These are phyloP conservation scores for Teinopalpus imperialis DNA, from an alignment of 2,888 invertebrate genomes.

Conservation along the genomic window DNA sequence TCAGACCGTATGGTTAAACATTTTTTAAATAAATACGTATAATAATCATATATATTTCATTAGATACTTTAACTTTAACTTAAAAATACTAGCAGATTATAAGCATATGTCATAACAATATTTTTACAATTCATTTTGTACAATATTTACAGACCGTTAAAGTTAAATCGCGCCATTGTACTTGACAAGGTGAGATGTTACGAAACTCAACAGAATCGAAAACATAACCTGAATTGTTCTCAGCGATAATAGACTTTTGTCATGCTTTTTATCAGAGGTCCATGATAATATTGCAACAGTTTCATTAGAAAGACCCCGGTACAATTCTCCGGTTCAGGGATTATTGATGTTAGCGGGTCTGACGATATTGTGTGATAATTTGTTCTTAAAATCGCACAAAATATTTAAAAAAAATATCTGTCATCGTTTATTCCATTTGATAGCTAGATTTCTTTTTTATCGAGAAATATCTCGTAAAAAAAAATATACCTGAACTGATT, in stretches of 20 bases:
- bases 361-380: too few relatives aligned
- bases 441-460: too few relatives aligned
- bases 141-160: slow-evolving; percentile 49
- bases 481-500: too few relatives aligned
- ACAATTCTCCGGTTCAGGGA: slow-evolving; percentile 33
- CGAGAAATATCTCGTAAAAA: too few relatives aligned
- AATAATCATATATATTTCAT: too few relatives aligned
- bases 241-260: slow-evolving; percentile 46
- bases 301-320: slow-evolving; percentile 35
- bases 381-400: too few relatives aligned
- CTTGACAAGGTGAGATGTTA: slow-evolving; percentile 57
- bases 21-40: too few relatives aligned
- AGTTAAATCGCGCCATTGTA: slow-evolving; percentile 46
- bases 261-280: slow-evolving; percentile 50
- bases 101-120: slow-evolving; percentile 43
- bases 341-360: slow-evolving; percentile 35
- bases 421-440: too few relatives aligned
- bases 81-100: too few relatives aligned
- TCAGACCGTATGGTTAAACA: too few relatives aligned
- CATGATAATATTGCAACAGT: slow-evolving; percentile 32
- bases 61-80: too few relatives aligned
- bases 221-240: slow-evolving; percentile 41
- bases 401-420: too few relatives aligned
- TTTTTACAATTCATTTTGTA: slow-evolving; percentile 37
- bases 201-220: slow-evolving; percentile 41